Conservation (phyloP, 2,888 invertebrate genomes). For the Lithophane socia region DNA sequence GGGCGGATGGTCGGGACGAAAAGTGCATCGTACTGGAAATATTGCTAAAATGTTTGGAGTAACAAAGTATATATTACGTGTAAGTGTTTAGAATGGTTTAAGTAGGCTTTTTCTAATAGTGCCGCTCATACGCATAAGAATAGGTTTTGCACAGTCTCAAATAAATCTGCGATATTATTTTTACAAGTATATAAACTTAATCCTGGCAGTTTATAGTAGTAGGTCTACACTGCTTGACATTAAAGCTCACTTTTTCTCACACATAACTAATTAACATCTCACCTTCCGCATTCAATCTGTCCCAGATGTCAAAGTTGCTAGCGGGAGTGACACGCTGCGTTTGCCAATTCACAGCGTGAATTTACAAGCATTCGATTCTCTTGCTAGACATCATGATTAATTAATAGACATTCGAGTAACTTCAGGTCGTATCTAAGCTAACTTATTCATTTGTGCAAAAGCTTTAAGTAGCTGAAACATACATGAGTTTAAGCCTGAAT, state of each 20-base stretch:
- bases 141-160: neutral
- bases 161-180: neutral
- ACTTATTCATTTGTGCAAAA: neutral
- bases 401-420: neutral
- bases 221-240: neutral
- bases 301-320: neutral
- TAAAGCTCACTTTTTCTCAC: no score
- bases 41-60: slow-evolving; percentile 42
- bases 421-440: neutral
- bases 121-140: no score
- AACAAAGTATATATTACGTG: neutral
- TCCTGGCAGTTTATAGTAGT: neutral
- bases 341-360: neutral
- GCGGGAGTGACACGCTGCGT: no score
- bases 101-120: no score
- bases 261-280: neutral
- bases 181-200: neutral
- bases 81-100: neutral
- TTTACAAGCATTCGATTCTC: neutral
- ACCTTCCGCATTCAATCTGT: neutral
- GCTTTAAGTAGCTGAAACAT: neutral
- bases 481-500: neutral
- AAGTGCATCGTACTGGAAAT: slow-evolving; percentile 45
- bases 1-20: slow-evolving; percentile 34
- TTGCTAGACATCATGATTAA: slow-evolving; percentile 11